These are phyloP conservation scores for Heliconius hewitsoni DNA, from an alignment of 1,140 invertebrate species.

Conservation along the genomic window DNA sequence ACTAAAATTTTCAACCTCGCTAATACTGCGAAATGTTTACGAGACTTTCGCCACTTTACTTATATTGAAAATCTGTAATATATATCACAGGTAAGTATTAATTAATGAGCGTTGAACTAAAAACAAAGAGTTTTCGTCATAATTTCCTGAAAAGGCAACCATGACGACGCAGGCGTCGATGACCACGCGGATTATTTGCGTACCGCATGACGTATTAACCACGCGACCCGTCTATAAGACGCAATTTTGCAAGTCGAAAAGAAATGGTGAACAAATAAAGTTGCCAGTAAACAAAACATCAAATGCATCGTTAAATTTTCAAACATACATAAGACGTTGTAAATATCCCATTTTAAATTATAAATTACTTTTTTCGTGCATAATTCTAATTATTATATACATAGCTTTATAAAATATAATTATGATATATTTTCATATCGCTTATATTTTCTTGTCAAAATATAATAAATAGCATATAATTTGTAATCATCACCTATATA, in stretches of 20 bases:
- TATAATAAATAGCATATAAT: no score
- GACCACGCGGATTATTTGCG: slow-evolving; percentile 36
- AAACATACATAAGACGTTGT: no score
- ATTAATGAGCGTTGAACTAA: background rate
- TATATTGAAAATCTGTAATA: background rate
- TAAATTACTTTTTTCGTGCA: background rate
- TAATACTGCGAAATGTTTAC: no score
- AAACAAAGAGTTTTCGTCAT: slow-evolving; percentile 14
- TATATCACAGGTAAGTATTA: background rate
- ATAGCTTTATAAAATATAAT: background rate
- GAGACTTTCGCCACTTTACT: no score
- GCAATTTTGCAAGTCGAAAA: slow-evolving; percentile 21
- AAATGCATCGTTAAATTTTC: slow-evolving; percentile 35
- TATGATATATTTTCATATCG: no score
- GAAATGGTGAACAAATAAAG: slow-evolving; percentile 21
- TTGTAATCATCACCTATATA: no score
- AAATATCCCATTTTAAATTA: background rate
- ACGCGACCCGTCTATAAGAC: slow-evolving; percentile 28
- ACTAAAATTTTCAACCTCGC: no score
- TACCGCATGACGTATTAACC: slow-evolving; percentile 36
- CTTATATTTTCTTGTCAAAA: no score
- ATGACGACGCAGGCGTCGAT: slow-evolving; percentile 27
- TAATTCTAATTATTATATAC: background rate
- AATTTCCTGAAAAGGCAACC: slow-evolving; percentile 36
- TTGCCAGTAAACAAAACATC: slow-evolving; percentile 36